These are phyloP conservation scores for Craniophora ligustri DNA, from an alignment of 2,888 invertebrate genomes.

Conservation along the genomic window DNA sequence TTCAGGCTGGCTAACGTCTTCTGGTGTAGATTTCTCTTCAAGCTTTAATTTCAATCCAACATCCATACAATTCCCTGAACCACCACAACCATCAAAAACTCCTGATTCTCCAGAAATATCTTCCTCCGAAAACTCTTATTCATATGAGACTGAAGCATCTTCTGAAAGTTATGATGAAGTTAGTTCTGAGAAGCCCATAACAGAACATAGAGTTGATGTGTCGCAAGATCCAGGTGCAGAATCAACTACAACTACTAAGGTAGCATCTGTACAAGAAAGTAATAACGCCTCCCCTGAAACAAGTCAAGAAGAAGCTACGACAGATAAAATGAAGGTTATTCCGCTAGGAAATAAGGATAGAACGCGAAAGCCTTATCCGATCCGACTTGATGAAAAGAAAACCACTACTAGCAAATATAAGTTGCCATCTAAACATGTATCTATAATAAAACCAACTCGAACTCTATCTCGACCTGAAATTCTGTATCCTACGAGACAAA, in stretches of 20 bases:
- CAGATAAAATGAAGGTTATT: slow-evolving; percentile 71
- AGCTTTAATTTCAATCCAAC: slow-evolving; percentile 79
- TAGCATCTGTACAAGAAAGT: slow-evolving; percentile 54
- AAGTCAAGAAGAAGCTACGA: slow-evolving; percentile 68
- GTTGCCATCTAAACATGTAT: slow-evolving; percentile 65
- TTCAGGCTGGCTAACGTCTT: slow-evolving; percentile 83
- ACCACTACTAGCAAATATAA: slow-evolving; percentile 69
- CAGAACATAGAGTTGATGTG: slow-evolving; percentile 53
- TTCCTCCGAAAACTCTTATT: slow-evolving; percentile 68
- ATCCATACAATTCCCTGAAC: slow-evolving; percentile 72
- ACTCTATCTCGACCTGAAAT: slow-evolving; percentile 74
- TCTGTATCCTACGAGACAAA: slow-evolving; percentile 73
- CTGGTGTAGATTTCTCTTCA: slow-evolving; percentile 80
- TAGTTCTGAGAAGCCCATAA: slow-evolving; percentile 63
- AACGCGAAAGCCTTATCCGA: slow-evolving; percentile 80
- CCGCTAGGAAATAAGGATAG: slow-evolving; percentile 72
- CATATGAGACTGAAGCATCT: slow-evolving; percentile 72
- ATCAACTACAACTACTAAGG: slow-evolving; percentile 51
- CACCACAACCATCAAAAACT: slow-evolving; percentile 58
- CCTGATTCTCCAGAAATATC: slow-evolving; percentile 57
- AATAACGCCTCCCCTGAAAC: slow-evolving; percentile 62
- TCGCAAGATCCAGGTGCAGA: slow-evolving; percentile 64
- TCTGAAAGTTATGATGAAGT: slow-evolving; percentile 62
- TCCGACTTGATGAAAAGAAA: slow-evolving; percentile 73
- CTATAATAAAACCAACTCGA: slow-evolving; percentile 74